phyloP scores from a whole-genome alignment of 2,797 vertebrate species.

The Sitta carolinensis region DNA sequence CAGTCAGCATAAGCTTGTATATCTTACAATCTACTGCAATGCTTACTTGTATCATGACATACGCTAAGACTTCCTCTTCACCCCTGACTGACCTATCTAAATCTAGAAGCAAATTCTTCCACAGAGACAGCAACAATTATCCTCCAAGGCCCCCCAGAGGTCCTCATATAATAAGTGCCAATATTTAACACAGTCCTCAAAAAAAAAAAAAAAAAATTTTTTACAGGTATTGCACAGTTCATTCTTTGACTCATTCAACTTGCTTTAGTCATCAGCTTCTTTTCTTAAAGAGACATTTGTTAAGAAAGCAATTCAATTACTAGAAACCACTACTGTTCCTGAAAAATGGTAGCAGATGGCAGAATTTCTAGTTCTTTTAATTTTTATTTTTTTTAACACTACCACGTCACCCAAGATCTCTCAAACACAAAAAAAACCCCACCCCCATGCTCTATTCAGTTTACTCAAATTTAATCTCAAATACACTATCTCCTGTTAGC shows the following conservation, averaged over 20 bases:
- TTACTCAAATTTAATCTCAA: not conserved
- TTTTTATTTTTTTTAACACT: not conserved
- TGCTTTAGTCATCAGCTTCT: not conserved
- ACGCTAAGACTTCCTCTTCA: not conserved
- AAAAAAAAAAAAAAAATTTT: not conserved
- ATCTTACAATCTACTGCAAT: not conserved
- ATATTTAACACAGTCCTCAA: not conserved
- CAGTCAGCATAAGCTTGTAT: not conserved
- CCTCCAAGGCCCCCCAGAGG: not conserved
- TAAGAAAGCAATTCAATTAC: not conserved
- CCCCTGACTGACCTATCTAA: not conserved
- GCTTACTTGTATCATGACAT: not conserved
- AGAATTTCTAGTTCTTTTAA: not conserved
- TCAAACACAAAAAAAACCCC: not conserved
- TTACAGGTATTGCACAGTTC: not conserved
- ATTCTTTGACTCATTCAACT: not conserved
- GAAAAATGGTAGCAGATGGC: not conserved
- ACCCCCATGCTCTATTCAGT: not conserved
- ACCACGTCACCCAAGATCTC: not conserved
- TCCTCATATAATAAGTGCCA: not conserved
- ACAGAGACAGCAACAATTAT: not conserved
- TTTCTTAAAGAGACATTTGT: not conserved
- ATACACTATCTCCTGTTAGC: not conserved
- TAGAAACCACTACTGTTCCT: not conserved
- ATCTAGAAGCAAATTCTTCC: not conserved